Evolutionary conservation across 2,888 invertebrate genomes (phyloP).

Genomic region (Cryptocephalus primarius): DNA sequence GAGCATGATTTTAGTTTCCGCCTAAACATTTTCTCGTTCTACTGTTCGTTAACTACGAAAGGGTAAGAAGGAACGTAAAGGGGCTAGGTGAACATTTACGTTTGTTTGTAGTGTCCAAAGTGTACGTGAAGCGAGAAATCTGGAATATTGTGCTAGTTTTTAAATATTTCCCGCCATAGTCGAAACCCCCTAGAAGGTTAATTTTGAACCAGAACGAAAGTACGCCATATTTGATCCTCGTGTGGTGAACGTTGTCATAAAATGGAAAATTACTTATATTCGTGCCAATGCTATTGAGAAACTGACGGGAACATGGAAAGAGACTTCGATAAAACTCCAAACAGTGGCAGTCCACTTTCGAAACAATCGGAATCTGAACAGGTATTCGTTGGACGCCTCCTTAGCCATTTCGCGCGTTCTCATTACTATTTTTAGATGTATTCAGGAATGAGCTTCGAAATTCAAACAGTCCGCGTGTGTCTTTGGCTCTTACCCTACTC

Average conservation of each 20-base stretch:
- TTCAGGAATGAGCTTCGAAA: background rate
- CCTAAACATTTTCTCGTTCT: too few species aligned
- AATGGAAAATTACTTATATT: slow-evolving; percentile 27
- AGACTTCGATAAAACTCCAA: slow-evolving; percentile 25
- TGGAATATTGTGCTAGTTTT: too few species aligned
- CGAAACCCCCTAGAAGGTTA: slow-evolving; percentile 10
- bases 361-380: slow-evolving; percentile 26
- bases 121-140: too few species aligned
- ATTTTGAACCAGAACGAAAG: slow-evolving; percentile 14
- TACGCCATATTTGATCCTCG: slow-evolving; percentile 38
- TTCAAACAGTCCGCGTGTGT: too few species aligned
- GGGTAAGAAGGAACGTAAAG: too few species aligned
- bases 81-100: too few species aligned
- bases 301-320: slow-evolving; percentile 24
- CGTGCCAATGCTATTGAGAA: background rate
- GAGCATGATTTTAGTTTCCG: too few species aligned
- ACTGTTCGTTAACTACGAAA: too few species aligned
- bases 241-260: slow-evolving; percentile 36
- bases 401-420: slow-evolving; percentile 31
- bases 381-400: slow-evolving; percentile 27
- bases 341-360: slow-evolving; percentile 18
- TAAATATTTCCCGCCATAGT: too few species aligned
- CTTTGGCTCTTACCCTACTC: too few species aligned
- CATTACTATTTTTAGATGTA: slow-evolving; percentile 28
- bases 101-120: too few species aligned